Percentiles rank a stretch among this genome's conserved stretches.
phyloP scores from a whole-genome alignment of 2,113 vertebrate species.

The Synodontis membranacea region DNA sequence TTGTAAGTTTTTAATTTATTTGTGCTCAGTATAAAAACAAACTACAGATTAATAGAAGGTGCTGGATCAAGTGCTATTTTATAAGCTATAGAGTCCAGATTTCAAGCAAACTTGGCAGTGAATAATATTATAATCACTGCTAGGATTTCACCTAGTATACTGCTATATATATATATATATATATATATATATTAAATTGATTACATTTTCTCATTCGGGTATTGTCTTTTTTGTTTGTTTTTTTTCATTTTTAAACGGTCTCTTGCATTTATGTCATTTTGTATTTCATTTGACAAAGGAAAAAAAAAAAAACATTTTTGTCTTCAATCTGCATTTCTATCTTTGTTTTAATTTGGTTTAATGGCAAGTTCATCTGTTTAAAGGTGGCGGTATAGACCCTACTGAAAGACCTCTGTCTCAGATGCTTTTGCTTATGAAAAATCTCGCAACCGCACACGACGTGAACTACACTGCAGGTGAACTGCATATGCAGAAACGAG shows the following conservation, averaged over 20 bases:
- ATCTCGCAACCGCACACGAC: neutral
- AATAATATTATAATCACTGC: neutral
- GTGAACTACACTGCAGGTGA: neutral
- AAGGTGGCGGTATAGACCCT: neutral
- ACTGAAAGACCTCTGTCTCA: neutral
- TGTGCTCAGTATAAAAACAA: neutral
- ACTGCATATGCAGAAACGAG: neutral
- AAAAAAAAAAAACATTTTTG: neutral
- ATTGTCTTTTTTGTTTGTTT: neutral
- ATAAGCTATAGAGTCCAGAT: neutral
- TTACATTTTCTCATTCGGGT: neutral
- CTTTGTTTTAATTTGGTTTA: neutral
- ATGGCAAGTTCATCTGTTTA: neutral
- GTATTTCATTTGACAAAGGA: neutral
- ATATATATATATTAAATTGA: neutral
- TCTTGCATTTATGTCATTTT: neutral
- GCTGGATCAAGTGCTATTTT: neutral
- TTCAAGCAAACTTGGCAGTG: neutral
- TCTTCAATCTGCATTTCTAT: neutral
- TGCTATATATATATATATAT: neutral
- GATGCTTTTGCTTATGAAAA: neutral
- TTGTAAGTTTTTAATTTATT: neutral
- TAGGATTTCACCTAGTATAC: neutral
- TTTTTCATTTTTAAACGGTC: neutral
- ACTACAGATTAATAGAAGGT: neutral